Evolutionary conservation across 2,113 vertebrate species (phyloP).

Genomic region (Hassar affinis): DNA sequence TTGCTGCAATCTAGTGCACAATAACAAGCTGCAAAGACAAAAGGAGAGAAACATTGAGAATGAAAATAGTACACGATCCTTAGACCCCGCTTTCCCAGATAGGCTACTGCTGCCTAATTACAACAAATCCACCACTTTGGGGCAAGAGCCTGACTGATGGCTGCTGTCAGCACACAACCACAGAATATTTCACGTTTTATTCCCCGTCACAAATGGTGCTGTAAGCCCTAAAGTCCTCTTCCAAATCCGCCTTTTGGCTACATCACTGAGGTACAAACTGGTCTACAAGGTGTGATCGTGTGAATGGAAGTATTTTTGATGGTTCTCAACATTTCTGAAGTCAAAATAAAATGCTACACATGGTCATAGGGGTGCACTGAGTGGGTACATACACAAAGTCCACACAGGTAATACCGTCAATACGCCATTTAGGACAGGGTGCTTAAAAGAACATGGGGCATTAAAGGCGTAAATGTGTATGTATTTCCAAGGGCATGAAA

Average conservation of each 20-base stretch:
- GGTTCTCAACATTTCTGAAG: background rate
- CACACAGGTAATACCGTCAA: background rate
- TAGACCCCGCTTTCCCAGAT: slow-evolving; percentile 39
- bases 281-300: background rate
- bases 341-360: background rate
- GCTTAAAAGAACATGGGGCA: background rate
- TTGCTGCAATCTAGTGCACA: slow-evolving; percentile 63
- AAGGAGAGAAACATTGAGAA: slow-evolving; percentile 28
- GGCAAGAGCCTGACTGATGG: slow-evolving; percentile 6
- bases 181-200: background rate
- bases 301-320: background rate
- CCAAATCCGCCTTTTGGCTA: background rate
- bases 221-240: background rate
- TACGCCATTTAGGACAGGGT: background rate
- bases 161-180: slow-evolving; percentile 3
- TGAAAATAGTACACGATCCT: slow-evolving; percentile 17
- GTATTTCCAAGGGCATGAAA: background rate
- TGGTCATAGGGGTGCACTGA: background rate
- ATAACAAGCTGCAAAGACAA: slow-evolving; percentile 73
- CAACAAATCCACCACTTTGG: slow-evolving; percentile 45
- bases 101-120: slow-evolving; percentile 57
- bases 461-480: background rate
- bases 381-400: background rate
- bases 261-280: background rate
- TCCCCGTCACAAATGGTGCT: background rate